Percentiles rank a stretch among this genome's conserved stretches.
These are phyloP conservation scores for Sebastes hubbsi DNA, from an alignment of 2,797 vertebrate genomes.

Conservation along the genomic window DNA sequence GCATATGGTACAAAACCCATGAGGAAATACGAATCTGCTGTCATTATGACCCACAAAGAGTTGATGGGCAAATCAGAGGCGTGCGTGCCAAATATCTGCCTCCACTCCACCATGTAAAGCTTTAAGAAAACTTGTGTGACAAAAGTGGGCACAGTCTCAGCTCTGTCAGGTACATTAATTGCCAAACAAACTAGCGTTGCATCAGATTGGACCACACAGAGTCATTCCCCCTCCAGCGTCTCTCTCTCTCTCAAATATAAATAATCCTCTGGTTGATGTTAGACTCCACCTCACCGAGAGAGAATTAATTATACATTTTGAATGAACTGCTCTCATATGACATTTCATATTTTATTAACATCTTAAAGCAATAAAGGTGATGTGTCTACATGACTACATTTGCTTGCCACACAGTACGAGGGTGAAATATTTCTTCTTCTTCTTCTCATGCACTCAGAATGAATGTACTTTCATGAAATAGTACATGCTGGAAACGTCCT, in stretches of 20 bases:
- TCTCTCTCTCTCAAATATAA: slow-evolving; percentile 1
- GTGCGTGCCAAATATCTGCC: slow-evolving; percentile 11
- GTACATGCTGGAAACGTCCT: neutral
- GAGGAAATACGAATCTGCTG: slow-evolving; percentile 36
- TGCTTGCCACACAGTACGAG: neutral
- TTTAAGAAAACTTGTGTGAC: slow-evolving; percentile 5
- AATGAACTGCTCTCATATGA: slow-evolving; percentile 38
- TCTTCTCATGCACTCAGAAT: neutral
- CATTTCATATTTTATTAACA: slow-evolving; percentile 26
- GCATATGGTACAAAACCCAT: slow-evolving; percentile 39
- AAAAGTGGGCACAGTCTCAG: neutral
- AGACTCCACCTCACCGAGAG: slow-evolving; percentile 10
- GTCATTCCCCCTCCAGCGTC: neutral
- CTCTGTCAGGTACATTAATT: neutral
- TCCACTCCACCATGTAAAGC: neutral
- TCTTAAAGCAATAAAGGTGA: neutral
- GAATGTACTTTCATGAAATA: neutral
- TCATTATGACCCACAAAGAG: slow-evolving; percentile 29
- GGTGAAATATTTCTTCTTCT: neutral
- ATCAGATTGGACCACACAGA: neutral
- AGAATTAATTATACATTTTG: slow-evolving; percentile 40
- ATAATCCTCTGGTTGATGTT: slow-evolving; percentile 13
- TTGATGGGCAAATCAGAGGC: slow-evolving; percentile 21
- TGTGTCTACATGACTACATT: neutral
- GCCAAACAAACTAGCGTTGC: neutral